Base-by-base conservation (phyloP, 1,140 invertebrate genomes). In the Palaemon carinicauda region DNA sequence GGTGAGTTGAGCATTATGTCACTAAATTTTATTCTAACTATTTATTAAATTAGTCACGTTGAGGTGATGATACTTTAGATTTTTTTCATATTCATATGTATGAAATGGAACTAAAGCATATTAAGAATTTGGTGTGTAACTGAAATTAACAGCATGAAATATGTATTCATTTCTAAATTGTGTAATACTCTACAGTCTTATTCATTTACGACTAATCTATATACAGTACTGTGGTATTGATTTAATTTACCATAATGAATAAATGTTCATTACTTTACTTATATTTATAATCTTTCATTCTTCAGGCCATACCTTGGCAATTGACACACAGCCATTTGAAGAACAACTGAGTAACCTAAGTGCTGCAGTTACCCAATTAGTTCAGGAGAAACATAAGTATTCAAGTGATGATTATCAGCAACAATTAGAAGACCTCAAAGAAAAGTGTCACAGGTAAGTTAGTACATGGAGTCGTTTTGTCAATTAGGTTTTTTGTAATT, bases 331-430 rank as follows among this genome's bases (percentile, higher is more conserved):
- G 73, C 73, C 73, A 7, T 17, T 83, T 3, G 71, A 83, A 51
- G 82, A 75, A n/a, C 82, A 83, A 33, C 53, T 83, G 10, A 83
- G 27, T 31, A 51, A 83, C 1, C 82, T 83, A 4, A 83, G 73
- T 50, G 73, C 51, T 41, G 73, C 82, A 9, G 82, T 83, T 31
- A 60, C 21, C 24, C 82, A 77, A 17, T 31, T 83, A 41, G 29
- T 83, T 14, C 51, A 77, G 51, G 71, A 75, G n/a, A 71, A 31
- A 2, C 17, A 71, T 21, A n/a, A 33, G 7, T 29, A 75, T 19
- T 33, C 17, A 17, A 41, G 17, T 15, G 69, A 77, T 21, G 52
- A 60, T 33, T 4, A 75, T 29, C 82, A 77, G 10, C 52, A 24
- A 21, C 71, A 77, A 41, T n/a, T 83, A 51, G 82, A 83, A 53